phyloP scores from a whole-genome alignment of 2,113 vertebrate species.

The Mesitornis unicolor region DNA sequence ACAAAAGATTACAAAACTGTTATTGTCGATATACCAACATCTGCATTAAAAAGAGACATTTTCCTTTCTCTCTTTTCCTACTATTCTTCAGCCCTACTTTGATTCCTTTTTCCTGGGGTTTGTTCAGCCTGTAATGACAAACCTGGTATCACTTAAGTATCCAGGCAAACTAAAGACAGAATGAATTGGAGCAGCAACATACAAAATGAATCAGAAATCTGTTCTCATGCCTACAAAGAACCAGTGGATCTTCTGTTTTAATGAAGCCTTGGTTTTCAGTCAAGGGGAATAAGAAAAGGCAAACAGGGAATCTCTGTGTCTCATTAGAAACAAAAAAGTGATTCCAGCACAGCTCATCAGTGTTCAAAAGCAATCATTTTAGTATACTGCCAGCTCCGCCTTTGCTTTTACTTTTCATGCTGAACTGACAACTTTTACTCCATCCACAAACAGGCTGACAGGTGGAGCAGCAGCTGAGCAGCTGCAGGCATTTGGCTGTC shows the following conservation, averaged over 20 bases:
- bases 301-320: not conserved
- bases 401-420: conserved; percentile 20
- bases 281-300: not conserved
- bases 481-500: conserved; percentile 59
- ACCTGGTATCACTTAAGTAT: not conserved
- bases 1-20: not conserved
- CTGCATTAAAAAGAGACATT: not conserved
- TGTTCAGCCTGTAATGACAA: not conserved
- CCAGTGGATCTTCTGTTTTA: not conserved
- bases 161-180: not conserved
- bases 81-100: not conserved
- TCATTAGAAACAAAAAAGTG: conserved; percentile 1
- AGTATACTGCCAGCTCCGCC: not conserved
- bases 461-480: conserved; percentile 60
- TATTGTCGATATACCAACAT: not conserved
- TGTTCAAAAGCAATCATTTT: conserved; percentile 16
- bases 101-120: not conserved
- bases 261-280: not conserved
- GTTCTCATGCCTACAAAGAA: not conserved
- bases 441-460: conserved; percentile 23
- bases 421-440: conserved; percentile 37
- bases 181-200: not conserved
- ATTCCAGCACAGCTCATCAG: conserved; percentile 4
- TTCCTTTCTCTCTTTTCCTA: not conserved
- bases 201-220: conserved; percentile 14